A percentile compares a stretch with the other conserved stretches of the same genome.
These are phyloP conservation scores for Hyperoodon ampullatus DNA, from an alignment of 2,113 vertebrate species.

Conservation along the genomic window DNA sequence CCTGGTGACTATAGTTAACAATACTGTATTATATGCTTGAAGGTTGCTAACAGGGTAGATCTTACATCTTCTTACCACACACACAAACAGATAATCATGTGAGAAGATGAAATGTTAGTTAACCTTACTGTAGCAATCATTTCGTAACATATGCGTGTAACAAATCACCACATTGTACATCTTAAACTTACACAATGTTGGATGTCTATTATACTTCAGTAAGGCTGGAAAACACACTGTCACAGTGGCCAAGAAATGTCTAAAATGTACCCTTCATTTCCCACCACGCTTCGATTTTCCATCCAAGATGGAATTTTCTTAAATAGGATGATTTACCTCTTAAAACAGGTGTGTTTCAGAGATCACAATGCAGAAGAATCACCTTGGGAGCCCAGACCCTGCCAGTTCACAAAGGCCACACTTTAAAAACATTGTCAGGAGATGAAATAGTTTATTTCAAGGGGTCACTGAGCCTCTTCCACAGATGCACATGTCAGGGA, in stretches of 20 bases:
- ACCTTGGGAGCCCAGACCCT: neutral
- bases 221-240: neutral
- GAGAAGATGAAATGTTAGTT: neutral
- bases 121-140: neutral
- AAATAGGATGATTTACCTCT: neutral
- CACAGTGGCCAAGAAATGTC: neutral
- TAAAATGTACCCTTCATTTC: neutral
- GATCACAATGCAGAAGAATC: neutral
- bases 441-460: constrained; percentile 33
- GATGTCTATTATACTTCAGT: neutral
- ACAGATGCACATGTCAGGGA: neutral
- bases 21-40: neutral
- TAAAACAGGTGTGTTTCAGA: neutral
- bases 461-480: neutral
- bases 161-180: neutral
- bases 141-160: neutral
- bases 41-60: neutral
- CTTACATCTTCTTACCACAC: neutral
- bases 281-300: neutral
- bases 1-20: neutral
- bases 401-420: neutral
- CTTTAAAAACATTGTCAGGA: neutral
- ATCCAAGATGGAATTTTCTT: neutral
- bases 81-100: neutral
- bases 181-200: neutral